Percentiles rank a stretch among this genome's conserved stretches.
Conservation (phyloP, 2,888 invertebrate genomes). For the Coenonympha arcania region DNA sequence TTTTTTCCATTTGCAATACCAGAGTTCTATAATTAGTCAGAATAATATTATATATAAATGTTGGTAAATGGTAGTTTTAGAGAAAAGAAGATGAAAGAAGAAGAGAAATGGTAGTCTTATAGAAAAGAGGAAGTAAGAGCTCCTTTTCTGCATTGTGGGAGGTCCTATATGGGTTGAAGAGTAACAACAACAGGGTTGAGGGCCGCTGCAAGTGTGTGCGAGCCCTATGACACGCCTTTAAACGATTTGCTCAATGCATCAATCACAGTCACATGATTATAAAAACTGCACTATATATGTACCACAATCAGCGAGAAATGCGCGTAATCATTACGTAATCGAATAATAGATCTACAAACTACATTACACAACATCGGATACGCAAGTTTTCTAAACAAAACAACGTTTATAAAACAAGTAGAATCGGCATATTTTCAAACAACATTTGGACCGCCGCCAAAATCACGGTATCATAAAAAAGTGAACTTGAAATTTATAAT, state of each 20-base stretch:
- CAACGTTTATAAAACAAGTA: slow-evolving; percentile 46
- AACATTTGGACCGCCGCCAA: slow-evolving; percentile 57
- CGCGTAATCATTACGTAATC: slow-evolving; percentile 46
- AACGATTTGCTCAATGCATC: slow-evolving; percentile 24
- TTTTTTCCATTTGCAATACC: too few relatives aligned
- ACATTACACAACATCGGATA: slow-evolving; percentile 32
- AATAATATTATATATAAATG: too few relatives aligned
- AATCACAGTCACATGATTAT: slow-evolving; percentile 40
- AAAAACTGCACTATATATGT: slow-evolving; percentile 28
- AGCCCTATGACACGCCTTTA: slow-evolving; percentile 21
- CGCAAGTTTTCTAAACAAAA: slow-evolving; percentile 41
- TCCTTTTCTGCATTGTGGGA: too few relatives aligned
- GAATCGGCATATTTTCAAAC: slow-evolving; percentile 64
- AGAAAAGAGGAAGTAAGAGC: too few relatives aligned
- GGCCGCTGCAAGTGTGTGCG: neutral
- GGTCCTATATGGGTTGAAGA: too few relatives aligned
- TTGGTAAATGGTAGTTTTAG: too few relatives aligned
- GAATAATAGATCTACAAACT: neutral
- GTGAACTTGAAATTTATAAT: slow-evolving; percentile 35
- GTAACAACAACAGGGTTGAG: neutral
- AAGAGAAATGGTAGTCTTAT: too few relatives aligned
- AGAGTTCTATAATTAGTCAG: too few relatives aligned
- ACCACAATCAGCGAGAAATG: slow-evolving; percentile 32
- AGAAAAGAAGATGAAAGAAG: too few relatives aligned
- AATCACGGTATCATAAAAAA: slow-evolving; percentile 25